Evolutionary conservation across 2,797 vertebrate species (phyloP).

Genomic region (Champsocephalus gunnari): DNA sequence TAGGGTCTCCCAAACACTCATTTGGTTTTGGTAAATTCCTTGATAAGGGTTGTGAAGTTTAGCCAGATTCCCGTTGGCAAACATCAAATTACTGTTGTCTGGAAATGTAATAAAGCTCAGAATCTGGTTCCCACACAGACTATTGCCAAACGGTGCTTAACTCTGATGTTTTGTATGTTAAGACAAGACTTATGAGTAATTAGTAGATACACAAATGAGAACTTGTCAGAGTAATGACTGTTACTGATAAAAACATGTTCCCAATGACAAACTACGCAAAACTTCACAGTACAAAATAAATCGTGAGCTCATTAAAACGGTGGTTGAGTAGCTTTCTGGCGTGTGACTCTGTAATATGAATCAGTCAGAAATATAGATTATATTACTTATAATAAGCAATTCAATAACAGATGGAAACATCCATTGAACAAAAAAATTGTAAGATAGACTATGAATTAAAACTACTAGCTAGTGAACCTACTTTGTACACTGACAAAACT

Average conservation of each 20-base stretch:
- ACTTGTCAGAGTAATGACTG: slow-evolving; percentile 17
- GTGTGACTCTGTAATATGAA: background rate
- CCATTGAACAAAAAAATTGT: too few species aligned
- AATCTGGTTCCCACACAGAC: slow-evolving; percentile 45
- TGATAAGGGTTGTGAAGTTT: slow-evolving; percentile 38
- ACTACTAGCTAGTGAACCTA: too few species aligned
- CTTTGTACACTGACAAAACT: too few species aligned
- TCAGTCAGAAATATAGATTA: background rate
- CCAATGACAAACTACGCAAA: background rate
- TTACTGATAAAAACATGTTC: slow-evolving; percentile 7
- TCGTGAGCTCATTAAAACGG: background rate
- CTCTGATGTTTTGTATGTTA: slow-evolving; percentile 20
- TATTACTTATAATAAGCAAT: too few species aligned
- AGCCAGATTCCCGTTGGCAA: slow-evolving; percentile 31
- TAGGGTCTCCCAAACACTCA: slow-evolving; percentile 3
- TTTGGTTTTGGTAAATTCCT: slow-evolving; percentile 24
- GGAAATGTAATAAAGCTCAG: background rate
- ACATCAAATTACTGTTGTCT: slow-evolving; percentile 46
- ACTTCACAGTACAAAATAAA: background rate
- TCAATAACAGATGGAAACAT: too few species aligned
- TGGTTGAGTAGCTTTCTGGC: background rate
- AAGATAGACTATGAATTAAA: too few species aligned
- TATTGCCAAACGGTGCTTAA: background rate
- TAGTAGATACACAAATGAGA: slow-evolving; percentile 8
- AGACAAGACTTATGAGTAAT: slow-evolving; percentile 13